Percentiles rank a stretch among this genome's conserved stretches.
Evolutionary conservation across 35 echinoderm and acorn worm species (phyloP).

Genomic region (Lytechinus variegatus): DNA sequence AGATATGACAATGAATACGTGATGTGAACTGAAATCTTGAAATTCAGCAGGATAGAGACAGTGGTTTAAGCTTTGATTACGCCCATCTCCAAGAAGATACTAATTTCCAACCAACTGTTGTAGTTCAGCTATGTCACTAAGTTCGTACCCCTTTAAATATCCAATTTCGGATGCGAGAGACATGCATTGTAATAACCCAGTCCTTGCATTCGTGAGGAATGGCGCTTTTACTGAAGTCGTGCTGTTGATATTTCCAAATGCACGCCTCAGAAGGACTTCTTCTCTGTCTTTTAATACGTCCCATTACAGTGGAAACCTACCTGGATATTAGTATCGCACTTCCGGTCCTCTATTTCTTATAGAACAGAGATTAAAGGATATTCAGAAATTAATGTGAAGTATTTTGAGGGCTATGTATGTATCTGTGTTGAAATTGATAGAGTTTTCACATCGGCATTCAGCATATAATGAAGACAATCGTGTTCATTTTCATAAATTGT

Average conservation of each 20-base stretch:
- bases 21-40: background rate
- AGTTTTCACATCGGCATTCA: too few relatives aligned
- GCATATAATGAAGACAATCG: too few relatives aligned
- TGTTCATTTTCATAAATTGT: too few relatives aligned
- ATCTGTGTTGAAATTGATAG: too few relatives aligned
- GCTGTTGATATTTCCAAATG: background rate
- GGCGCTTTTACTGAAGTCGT: background rate
- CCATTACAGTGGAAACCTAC: background rate
- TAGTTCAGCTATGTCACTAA: background rate
- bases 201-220: background rate
- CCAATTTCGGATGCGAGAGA: background rate
- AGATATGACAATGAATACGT: background rate
- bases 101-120: background rate
- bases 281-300: too few relatives aligned
- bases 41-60: background rate
- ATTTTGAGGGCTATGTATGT: too few relatives aligned
- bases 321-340: background rate
- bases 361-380: background rate
- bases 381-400: too few relatives aligned
- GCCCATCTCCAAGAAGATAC: background rate
- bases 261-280: background rate
- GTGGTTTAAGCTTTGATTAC: background rate
- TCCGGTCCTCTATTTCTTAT: background rate
- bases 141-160: background rate
- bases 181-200: background rate